Conservation (phyloP, 2,888 invertebrate species). For the Mycalesis mineus region DNA sequence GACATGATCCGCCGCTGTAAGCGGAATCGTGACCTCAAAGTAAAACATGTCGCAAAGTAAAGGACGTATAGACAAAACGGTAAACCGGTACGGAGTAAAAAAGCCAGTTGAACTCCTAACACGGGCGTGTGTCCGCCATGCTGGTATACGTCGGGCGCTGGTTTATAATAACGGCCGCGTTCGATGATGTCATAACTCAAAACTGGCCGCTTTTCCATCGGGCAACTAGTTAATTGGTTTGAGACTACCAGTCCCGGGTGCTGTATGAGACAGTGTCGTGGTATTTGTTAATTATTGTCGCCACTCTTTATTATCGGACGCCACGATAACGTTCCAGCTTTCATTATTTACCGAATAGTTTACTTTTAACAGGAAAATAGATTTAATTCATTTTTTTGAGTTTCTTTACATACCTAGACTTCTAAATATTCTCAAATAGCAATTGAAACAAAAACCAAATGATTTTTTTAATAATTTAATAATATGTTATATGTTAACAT, state of each 20-base stretch:
- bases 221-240: slow-evolving; percentile 56
- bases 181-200: slow-evolving; percentile 26
- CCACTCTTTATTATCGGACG: slow-evolving; percentile 49
- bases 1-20: not conserved
- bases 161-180: slow-evolving; percentile 14
- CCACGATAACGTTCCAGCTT: slow-evolving; percentile 29
- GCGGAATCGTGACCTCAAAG: slow-evolving; percentile 1
- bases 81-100: slow-evolving; percentile 1
- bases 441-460: too few species aligned
- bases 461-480: too few species aligned
- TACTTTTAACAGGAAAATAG: not conserved
- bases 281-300: slow-evolving; percentile 60
- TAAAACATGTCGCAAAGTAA: slow-evolving; percentile 1
- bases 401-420: too few species aligned
- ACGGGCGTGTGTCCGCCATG: not conserved
- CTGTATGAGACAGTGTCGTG: slow-evolving; percentile 55
- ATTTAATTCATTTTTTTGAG: not conserved
- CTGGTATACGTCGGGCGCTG: not conserved
- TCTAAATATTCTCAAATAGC: too few species aligned
- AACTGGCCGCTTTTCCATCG: slow-evolving; percentile 21
- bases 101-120: not conserved
- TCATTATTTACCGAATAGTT: slow-evolving; percentile 15
- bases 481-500: too few species aligned
- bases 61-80: slow-evolving; percentile 5
- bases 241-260: slow-evolving; percentile 47